Conservation (phyloP, 2,797 vertebrate species). For the Lindbergichthys nudifrons region DNA sequence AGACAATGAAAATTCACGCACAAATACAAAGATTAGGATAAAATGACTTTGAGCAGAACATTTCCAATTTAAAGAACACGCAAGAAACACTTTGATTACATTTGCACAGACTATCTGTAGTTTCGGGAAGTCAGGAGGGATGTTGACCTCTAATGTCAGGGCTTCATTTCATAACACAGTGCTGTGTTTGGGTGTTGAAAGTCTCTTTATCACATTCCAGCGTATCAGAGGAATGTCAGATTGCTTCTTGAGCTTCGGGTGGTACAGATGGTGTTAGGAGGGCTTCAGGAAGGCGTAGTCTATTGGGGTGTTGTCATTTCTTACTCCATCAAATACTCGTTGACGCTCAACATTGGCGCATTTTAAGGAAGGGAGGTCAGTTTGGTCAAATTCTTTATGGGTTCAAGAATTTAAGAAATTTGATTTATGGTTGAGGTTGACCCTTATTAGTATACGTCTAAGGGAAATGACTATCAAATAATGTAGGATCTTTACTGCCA, state of each 20-base stretch:
- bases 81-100: constrained; percentile 1
- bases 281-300: background rate
- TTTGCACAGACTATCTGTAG: constrained; percentile 12
- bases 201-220: constrained; percentile 52
- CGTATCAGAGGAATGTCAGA: constrained; percentile 39
- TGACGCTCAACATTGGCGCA: background rate
- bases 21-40: constrained; percentile 17
- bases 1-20: constrained; percentile 18
- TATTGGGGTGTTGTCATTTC: background rate
- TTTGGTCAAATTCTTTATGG: background rate
- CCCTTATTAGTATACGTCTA: constrained; percentile 6
- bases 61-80: background rate
- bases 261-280: constrained; percentile 33
- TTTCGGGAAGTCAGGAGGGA: constrained; percentile 25
- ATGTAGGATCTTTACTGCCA: background rate
- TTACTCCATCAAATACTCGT: background rate
- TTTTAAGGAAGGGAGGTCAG: constrained; percentile 22
- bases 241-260: constrained; percentile 37
- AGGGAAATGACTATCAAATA: background rate
- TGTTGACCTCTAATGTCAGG: constrained; percentile 41
- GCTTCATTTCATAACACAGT: constrained; percentile 11
- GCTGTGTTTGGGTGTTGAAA: constrained; percentile 31
- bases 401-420: background rate
- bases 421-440: background rate
- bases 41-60: constrained; percentile 8